Evolutionary conservation across 2,888 invertebrate species (phyloP).

Genomic region (Coelopa pilipes): DNA sequence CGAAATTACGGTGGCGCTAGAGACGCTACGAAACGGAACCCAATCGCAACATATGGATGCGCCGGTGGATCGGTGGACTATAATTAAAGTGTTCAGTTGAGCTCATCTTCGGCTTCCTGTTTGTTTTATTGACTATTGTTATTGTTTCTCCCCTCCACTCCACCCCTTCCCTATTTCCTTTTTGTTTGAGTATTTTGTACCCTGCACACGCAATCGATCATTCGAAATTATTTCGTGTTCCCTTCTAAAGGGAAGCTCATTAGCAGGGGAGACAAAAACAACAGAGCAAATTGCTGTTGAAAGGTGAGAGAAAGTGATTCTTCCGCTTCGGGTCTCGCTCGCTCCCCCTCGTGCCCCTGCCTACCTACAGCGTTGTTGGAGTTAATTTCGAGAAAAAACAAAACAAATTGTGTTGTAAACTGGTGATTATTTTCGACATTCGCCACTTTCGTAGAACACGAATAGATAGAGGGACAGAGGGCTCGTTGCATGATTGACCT

Average conservation of each 20-base stretch:
- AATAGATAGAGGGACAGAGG: no score
- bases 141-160: neutral
- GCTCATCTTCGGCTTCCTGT: constrained; percentile 30
- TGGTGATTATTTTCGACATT: neutral
- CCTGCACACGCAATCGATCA: constrained; percentile 20
- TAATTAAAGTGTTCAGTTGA: constrained; percentile 33
- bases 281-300: constrained; percentile 19
- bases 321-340: neutral
- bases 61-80: neutral
- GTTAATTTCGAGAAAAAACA: neutral
- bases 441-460: no score
- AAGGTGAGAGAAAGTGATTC: constrained; percentile 31
- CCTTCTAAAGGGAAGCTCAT: neutral
- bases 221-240: constrained; percentile 7
- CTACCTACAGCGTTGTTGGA: constrained; percentile 17
- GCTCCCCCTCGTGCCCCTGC: neutral
- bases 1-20: constrained; percentile 23
- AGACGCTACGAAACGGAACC: constrained; percentile 14
- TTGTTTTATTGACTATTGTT: constrained; percentile 30
- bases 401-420: constrained; percentile 16
- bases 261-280: neutral
- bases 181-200: neutral
- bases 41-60: constrained; percentile 23
- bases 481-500: no score
- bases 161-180: neutral